Percentiles rank a stretch among this genome's conserved stretches.
These are phyloP conservation scores for Carlito syrichta DNA, from an alignment of 2,113 vertebrate genomes.

Conservation along the genomic window DNA sequence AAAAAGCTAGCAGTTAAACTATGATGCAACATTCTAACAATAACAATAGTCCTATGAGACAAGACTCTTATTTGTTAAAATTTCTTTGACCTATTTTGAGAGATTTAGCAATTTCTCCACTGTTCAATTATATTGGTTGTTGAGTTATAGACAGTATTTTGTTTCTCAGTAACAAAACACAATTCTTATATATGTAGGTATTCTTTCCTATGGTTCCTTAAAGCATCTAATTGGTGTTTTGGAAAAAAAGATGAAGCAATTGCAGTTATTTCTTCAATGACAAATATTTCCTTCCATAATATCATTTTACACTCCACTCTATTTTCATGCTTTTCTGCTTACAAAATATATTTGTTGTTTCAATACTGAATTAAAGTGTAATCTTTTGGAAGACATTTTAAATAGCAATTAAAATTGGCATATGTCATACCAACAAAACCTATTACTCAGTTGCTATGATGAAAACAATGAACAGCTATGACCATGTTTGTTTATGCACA, in stretches of 20 bases:
- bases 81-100: slow-evolving; percentile 29
- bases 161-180: neutral
- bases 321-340: neutral
- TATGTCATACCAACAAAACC: neutral
- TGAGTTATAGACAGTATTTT: neutral
- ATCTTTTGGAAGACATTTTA: slow-evolving; percentile 26
- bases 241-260: neutral
- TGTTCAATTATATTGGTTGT: neutral
- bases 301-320: neutral
- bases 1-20: neutral
- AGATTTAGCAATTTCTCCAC: slow-evolving; percentile 2
- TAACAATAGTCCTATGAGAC: neutral
- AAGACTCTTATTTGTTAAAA: neutral
- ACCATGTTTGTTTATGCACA: neutral
- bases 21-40: neutral
- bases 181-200: neutral
- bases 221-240: neutral
- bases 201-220: neutral
- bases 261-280: neutral
- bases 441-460: neutral
- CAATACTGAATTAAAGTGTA: neutral
- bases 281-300: neutral
- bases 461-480: neutral
- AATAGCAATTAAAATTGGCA: neutral
- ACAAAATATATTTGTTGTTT: neutral